Base-by-base conservation (phyloP, 2,113 vertebrate genomes). In the Toxotes jaculatrix region DNA sequence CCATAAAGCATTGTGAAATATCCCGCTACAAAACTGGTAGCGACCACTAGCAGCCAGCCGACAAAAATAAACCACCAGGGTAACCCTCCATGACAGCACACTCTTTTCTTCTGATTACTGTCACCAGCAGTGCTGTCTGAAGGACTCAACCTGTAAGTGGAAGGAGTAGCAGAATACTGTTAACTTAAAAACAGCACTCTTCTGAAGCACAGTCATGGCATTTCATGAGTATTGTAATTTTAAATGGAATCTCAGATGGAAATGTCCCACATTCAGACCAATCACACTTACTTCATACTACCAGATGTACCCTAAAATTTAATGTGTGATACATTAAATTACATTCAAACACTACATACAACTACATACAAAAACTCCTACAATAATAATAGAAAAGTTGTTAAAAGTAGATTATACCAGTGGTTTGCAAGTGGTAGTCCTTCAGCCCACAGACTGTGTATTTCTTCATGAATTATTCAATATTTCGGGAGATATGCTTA, bases 1-100 rank as follows among this genome's bases (percentile, higher is more conserved):
- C 97, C 97, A 0, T 98, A 98, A 38, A 98, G 93, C 96, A 97
- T 97, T 4, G 97, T 98, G 69, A 96, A 98, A 91, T 95, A 99
- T 59, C 92, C 97, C 0, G 96, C 94, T 6, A 97, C 91, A 0
- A 92, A 19, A 0, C 97, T 97, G 69, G 96, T 97, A 16, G 76
- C 92, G 0, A 80, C 86, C 72, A 99, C 96, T 7, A 99, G 95
- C 75, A 97, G 87, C 98, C 98, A 99, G 40, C 93, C 97, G 1
- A 98, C 89, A 80, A 96, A 96, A 67, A 96, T 85, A 80, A 96
- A 98, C 97, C 97, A 98, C 97, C 96, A 97, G 79, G 97, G 98
- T 13, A 98, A 90, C 7, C 96, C 92, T 23, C 90, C 84, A 71
- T 93, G 12, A 84, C 74, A 89, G 4, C 88, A 93, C 0, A 0